Conservation (phyloP, 2,888 invertebrate genomes). For the Tryphoninae sp. region DNA sequence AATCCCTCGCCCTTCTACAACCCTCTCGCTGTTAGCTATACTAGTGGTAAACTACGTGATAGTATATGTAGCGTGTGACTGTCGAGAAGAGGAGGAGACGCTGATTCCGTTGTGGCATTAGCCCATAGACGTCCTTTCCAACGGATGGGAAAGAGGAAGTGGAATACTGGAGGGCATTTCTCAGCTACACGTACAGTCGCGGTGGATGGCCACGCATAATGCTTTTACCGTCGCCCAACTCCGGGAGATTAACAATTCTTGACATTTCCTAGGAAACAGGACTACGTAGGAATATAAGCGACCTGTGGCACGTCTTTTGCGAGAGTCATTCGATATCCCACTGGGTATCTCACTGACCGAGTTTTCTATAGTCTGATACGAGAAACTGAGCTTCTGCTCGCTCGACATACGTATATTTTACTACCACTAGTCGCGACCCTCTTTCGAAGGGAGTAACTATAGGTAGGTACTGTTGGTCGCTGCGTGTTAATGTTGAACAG, state of each 20-base stretch:
- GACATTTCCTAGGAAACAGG: slow-evolving; percentile 71
- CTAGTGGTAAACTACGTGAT: slow-evolving; percentile 52
- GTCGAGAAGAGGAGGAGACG: slow-evolving; percentile 10
- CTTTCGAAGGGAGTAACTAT: too few relatives aligned
- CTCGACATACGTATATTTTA: too few relatives aligned
- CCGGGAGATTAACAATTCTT: slow-evolving; percentile 74
- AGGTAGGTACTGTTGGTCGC: too few relatives aligned
- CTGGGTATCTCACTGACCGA: slow-evolving; percentile 44
- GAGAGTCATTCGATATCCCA: slow-evolving; percentile 1
- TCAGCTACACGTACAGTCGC: slow-evolving; percentile 11
- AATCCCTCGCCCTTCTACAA: background rate
- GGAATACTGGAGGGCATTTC: background rate
- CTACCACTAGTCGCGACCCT: too few relatives aligned
- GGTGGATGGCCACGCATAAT: slow-evolving; percentile 56
- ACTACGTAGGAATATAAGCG: slow-evolving; percentile 52
- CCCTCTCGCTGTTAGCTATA: background rate
- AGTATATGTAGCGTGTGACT: slow-evolving; percentile 15
- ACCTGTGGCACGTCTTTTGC: slow-evolving; percentile 4
- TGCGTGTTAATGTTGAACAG: too few relatives aligned
- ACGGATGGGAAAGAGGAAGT: slow-evolving; percentile 16
- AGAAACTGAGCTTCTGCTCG: too few relatives aligned
- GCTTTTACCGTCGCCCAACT: slow-evolving; percentile 33
- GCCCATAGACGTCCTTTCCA: background rate
- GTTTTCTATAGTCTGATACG: too few relatives aligned
- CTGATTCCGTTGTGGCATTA: slow-evolving; percentile 21